Evolutionary conservation across 2,888 invertebrate genomes (phyloP).

Genomic region (Ophion ellenae): DNA sequence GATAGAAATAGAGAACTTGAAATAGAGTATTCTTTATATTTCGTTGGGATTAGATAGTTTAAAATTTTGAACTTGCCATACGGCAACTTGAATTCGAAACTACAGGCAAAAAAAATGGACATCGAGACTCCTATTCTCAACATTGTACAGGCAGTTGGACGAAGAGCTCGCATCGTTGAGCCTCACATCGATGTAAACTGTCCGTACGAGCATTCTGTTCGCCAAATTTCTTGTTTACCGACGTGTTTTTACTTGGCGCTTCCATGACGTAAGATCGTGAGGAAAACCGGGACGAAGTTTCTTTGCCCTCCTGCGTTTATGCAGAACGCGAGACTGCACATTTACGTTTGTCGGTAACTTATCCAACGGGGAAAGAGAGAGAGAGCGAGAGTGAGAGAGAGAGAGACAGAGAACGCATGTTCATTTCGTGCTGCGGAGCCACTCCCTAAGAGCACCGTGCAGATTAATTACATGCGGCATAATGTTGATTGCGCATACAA

Average conservation of each 20-base stretch:
- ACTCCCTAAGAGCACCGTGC: too few species aligned
- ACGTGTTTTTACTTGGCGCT: constrained; percentile 28
- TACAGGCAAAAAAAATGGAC: not conserved
- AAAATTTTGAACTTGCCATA: not conserved
- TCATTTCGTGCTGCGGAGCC: too few species aligned
- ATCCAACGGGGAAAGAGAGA: constrained; percentile 25
- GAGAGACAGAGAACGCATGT: not conserved
- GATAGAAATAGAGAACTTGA: too few species aligned
- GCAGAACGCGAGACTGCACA: constrained; percentile 16
- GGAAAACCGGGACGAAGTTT: constrained; percentile 32
- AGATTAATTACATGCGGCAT: too few species aligned
- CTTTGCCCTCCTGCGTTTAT: constrained; percentile 22
- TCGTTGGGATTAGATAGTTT: too few species aligned
- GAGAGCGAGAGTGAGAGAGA: not conserved
- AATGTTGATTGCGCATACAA: too few species aligned
- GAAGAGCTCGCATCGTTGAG: not conserved
- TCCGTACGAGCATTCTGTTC: not conserved
- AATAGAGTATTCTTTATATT: too few species aligned
- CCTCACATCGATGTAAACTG: constrained; percentile 7
- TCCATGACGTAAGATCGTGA: constrained; percentile 11
- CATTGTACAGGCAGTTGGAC: not conserved
- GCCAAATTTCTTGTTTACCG: constrained; percentile 54
- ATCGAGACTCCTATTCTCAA: not conserved
- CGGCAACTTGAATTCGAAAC: not conserved
- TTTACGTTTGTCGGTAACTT: constrained; percentile 62